These are phyloP conservation scores for Poicephalus gulielmi DNA, from an alignment of 2,113 vertebrate species.

Conservation along the genomic window DNA sequence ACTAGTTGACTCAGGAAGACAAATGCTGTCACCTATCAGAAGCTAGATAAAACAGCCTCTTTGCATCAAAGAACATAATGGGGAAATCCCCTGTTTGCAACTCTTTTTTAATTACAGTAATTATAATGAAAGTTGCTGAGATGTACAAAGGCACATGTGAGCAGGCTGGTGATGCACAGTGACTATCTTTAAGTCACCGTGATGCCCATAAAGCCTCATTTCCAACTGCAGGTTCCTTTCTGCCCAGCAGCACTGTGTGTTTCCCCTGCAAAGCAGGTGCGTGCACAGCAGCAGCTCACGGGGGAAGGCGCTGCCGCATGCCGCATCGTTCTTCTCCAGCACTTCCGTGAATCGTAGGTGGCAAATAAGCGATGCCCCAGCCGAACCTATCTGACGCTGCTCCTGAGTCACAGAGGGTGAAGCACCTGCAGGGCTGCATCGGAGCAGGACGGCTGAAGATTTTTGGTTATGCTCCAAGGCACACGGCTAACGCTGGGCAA, in stretches of 20 bases:
- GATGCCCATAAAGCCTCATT: not conserved
- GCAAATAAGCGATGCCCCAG: too few species aligned
- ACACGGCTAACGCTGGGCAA: not conserved
- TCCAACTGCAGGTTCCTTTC: not conserved
- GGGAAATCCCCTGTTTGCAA: not conserved
- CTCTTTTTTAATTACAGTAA: not conserved
- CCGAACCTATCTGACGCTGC: not conserved
- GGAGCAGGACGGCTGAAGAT: not conserved
- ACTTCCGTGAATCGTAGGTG: rapidly evolving
- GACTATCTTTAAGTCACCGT: rapidly evolving
- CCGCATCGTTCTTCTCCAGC: not conserved
- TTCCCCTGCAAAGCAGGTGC: rapidly evolving
- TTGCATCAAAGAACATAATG: not conserved
- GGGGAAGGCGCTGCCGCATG: not conserved
- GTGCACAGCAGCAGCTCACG: not conserved
- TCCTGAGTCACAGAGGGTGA: not conserved
- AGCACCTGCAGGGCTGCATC: not conserved
- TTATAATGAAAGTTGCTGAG: not conserved
- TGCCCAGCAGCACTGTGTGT: rapidly evolving
- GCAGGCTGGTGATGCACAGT: not conserved
- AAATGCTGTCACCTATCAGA: not conserved
- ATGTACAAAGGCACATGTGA: not conserved
- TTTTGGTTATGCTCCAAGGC: not conserved
- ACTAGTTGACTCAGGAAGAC: not conserved
- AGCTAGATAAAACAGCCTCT: not conserved